phyloP scores from a whole-genome alignment of 1,140 invertebrate species.

The Drosophila mojavensis region DNA sequence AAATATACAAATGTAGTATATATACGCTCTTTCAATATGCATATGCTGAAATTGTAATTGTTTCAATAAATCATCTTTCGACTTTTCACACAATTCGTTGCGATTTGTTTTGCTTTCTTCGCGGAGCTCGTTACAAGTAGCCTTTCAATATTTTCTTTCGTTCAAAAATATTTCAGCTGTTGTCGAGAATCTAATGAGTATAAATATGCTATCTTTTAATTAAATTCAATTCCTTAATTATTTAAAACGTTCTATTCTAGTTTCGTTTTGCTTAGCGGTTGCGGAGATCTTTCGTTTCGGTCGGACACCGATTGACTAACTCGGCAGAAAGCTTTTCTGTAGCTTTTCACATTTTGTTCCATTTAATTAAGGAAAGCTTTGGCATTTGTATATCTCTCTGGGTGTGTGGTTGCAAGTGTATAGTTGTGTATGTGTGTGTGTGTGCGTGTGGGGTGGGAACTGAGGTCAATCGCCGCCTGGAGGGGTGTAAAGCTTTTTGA shows the following conservation, averaged over 20 bases:
- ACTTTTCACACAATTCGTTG: conserved; percentile 16
- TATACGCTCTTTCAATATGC: neutral
- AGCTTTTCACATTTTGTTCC: conserved; percentile 62
- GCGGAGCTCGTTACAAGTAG: conserved; percentile 30
- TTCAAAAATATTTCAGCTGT: conserved; percentile 34
- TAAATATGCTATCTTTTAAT: conserved; percentile 24
- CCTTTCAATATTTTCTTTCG: neutral
- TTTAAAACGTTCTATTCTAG: conserved; percentile 59
- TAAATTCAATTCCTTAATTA: conserved; percentile 43
- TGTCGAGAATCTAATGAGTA: conserved; percentile 23
- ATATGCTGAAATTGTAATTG: conserved; percentile 20
- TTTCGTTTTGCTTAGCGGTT: conserved; percentile 68
- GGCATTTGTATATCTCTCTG: conserved; percentile 40
- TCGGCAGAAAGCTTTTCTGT: conserved; percentile 58
- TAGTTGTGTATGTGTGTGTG: neutral
- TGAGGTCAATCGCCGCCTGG: conserved; percentile 34
- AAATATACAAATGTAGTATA: conserved; percentile 4
- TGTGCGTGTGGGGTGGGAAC: neutral
- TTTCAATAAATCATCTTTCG: conserved; percentile 19
- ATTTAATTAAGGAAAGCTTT: conserved; percentile 78
- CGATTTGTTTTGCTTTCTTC: conserved; percentile 3
- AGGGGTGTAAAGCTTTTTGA: conserved; percentile 52
- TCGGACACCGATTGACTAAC: conserved; percentile 84
- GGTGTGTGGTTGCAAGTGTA: neutral
- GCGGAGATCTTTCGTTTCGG: conserved; percentile 84